phyloP scores from a whole-genome alignment of 2,113 vertebrate genomes.

The Columba livia region DNA sequence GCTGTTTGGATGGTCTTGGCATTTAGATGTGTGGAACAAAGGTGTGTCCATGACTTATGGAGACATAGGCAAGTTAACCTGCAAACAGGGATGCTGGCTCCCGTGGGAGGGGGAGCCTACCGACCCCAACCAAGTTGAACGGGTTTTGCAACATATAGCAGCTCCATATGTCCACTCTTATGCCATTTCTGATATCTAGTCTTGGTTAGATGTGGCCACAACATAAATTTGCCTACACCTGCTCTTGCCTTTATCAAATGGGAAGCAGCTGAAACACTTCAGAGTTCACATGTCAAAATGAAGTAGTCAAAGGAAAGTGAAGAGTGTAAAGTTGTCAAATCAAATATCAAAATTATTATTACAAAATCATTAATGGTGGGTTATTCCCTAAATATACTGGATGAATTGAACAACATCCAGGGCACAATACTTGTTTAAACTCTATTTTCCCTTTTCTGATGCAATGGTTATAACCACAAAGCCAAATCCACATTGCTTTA shows the following conservation, averaged over 20 bases:
- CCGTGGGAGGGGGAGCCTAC: not conserved
- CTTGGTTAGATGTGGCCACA: not conserved
- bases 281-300: not conserved
- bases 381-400: not conserved
- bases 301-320: not conserved
- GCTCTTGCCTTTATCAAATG: not conserved
- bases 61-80: not conserved
- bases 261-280: not conserved
- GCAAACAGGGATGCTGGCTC: not conserved
- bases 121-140: not conserved
- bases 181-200: not conserved
- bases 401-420: not conserved
- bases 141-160: not conserved
- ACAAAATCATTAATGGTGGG: not conserved
- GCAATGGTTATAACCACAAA: not conserved
- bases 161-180: not conserved
- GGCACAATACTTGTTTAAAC: slow-evolving; percentile 6
- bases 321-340: not conserved
- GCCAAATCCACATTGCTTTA: not conserved
- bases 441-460: not conserved
- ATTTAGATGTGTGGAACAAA: not conserved
- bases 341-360: not conserved
- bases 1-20: not conserved
- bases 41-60: not conserved
- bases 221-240: not conserved